A percentile compares a stretch with the other conserved stretches of the same genome.
phyloP scores from a whole-genome alignment of 2,113 vertebrate genomes.

The Rhynchomys soricoides region DNA sequence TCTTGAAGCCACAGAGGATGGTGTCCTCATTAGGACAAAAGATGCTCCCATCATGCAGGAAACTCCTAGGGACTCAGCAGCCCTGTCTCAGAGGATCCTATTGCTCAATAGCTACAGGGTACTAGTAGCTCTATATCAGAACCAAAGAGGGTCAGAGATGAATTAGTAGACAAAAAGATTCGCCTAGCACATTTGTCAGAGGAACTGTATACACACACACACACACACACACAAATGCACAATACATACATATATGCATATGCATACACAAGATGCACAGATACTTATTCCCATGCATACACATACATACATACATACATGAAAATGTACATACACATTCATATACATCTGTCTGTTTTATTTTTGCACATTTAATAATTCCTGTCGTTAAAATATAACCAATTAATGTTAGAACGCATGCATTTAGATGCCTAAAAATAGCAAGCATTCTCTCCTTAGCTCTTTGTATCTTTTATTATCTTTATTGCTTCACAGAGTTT shows the following conservation, averaged over 20 bases:
- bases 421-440: conserved; percentile 48
- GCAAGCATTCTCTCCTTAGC: background rate
- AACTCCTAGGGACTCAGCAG: background rate
- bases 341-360: background rate
- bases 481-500: conserved; percentile 2
- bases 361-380: conserved; percentile 8
- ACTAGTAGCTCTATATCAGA: background rate
- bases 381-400: background rate
- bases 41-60: background rate
- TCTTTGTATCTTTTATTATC: background rate
- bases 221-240: background rate
- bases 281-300: background rate
- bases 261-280: background rate
- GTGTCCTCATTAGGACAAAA: background rate
- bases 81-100: background rate
- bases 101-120: background rate
- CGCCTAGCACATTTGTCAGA: background rate
- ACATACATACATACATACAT: background rate
- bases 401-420: background rate
- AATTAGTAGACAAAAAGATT: background rate
- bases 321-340: background rate
- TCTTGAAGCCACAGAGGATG: background rate
- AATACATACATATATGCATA: background rate
- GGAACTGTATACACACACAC: background rate
- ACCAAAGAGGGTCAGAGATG: background rate